Percentiles rank a stretch among this genome's conserved stretches.
phyloP scores from a whole-genome alignment of 2,888 invertebrate species.

The Sturmia bella region DNA sequence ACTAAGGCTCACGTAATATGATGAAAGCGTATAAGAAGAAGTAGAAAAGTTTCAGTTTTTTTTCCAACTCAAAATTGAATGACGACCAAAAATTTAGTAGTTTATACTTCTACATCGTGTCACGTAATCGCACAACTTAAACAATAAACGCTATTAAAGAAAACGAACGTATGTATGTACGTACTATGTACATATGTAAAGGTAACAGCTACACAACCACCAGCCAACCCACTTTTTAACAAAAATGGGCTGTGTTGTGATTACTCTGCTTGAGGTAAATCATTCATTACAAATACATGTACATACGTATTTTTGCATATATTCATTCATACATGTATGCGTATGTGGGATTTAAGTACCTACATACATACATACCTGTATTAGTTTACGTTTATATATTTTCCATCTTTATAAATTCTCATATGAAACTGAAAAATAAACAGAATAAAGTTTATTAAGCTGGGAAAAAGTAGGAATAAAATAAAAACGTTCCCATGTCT shows the following conservation, averaged over 20 bases:
- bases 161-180: neutral
- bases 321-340: no score
- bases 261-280: slow-evolving; percentile 44
- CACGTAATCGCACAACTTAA: slow-evolving; percentile 61
- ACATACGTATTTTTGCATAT: neutral
- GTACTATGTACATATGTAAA: slow-evolving; percentile 39
- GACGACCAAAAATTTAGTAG: slow-evolving; percentile 47
- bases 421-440: slow-evolving; percentile 47
- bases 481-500: slow-evolving; percentile 59
- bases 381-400: neutral
- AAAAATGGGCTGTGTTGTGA: slow-evolving; percentile 44
- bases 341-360: no score
- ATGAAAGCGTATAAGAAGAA: slow-evolving; percentile 43
- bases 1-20: slow-evolving; percentile 61
- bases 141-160: slow-evolving; percentile 46
- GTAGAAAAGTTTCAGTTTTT: slow-evolving; percentile 35
- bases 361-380: neutral
- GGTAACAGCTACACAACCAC: slow-evolving; percentile 11
- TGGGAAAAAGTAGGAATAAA: slow-evolving; percentile 39
- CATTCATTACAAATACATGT: neutral
- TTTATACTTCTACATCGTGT: slow-evolving; percentile 51
- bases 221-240: slow-evolving; percentile 28
- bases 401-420: slow-evolving; percentile 28
- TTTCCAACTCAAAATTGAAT: slow-evolving; percentile 35
- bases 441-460: slow-evolving; percentile 56